Evolutionary conservation across 2,888 invertebrate species (phyloP).

Genomic region (Cremastinae sp.): DNA sequence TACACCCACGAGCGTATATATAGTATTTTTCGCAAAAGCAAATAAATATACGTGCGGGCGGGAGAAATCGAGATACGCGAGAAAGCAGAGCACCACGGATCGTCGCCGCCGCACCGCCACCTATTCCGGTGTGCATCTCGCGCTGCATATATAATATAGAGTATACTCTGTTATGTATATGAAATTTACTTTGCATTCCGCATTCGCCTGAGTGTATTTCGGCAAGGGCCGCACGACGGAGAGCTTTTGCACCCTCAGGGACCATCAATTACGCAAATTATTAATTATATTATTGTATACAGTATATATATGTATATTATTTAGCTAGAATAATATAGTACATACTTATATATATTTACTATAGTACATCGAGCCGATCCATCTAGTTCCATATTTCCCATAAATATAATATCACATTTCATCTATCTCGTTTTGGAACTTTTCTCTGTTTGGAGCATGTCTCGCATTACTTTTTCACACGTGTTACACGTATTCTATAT

Average conservation of each 20-base stretch:
- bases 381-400: neutral
- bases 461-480: too few species aligned
- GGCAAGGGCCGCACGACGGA: slow-evolving; percentile 1
- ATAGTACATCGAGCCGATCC: neutral
- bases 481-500: too few species aligned
- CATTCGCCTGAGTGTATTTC: slow-evolving; percentile 29
- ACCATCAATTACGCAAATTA: slow-evolving; percentile 62
- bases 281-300: too few species aligned
- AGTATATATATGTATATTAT: slow-evolving; percentile 60
- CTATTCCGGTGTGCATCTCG: slow-evolving; percentile 37
- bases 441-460: too few species aligned
- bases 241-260: slow-evolving; percentile 32
- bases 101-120: slow-evolving; percentile 1
- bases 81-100: too few species aligned
- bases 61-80: neutral
- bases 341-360: too few species aligned
- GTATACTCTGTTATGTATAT: slow-evolving; percentile 47
- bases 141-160: slow-evolving; percentile 31
- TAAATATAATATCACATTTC: too few species aligned
- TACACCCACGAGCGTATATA: neutral
- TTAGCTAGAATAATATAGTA: slow-evolving; percentile 38
- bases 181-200: slow-evolving; percentile 51
- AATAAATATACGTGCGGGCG: slow-evolving; percentile 25
- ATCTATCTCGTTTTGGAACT: too few species aligned
- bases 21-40: slow-evolving; percentile 12